Conservation (phyloP, 2,888 invertebrate genomes). For the Lasioglossum oenotherae region DNA sequence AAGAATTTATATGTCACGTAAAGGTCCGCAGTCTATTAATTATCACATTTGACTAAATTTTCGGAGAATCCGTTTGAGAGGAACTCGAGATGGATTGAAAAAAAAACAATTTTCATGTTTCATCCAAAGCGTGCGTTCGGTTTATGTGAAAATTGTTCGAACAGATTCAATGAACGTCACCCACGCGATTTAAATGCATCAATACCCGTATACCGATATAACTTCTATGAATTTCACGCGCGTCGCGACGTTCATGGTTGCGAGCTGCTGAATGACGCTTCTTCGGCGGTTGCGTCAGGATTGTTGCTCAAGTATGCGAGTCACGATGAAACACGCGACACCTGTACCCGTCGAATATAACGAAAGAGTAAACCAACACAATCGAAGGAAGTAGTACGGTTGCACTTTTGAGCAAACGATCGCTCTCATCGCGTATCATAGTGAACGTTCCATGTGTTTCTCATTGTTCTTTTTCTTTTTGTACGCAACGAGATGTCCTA, state of each 20-base stretch:
- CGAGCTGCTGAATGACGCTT: conserved; percentile 4
- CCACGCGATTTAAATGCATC: conserved; percentile 39
- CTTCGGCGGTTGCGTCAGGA: neutral
- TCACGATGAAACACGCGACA: conserved; percentile 34
- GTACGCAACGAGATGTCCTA: conserved; percentile 57
- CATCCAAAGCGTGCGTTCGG: neutral
- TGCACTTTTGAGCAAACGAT: conserved; percentile 73
- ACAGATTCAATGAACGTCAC: conserved; percentile 36
- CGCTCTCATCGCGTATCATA: conserved; percentile 64
- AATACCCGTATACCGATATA: conserved; percentile 63
- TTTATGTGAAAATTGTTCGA: neutral
- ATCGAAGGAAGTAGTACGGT: conserved; percentile 61
- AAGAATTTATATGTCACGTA: neutral
- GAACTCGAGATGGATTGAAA: neutral
- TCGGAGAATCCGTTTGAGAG: neutral
- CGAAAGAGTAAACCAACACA: conserved; percentile 47
- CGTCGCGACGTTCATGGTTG: conserved; percentile 41
- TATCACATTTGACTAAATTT: neutral
- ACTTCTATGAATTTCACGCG: conserved; percentile 45
- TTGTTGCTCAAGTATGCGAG: conserved; percentile 12
- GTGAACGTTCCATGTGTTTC: conserved; percentile 37
- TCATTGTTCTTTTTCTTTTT: neutral
- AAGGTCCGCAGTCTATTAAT: neutral
- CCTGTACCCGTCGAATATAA: conserved; percentile 50
- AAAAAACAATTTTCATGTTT: neutral